These are phyloP conservation scores for Eumerus sabulonum DNA, from an alignment of 2,888 invertebrate species.

Conservation along the genomic window DNA sequence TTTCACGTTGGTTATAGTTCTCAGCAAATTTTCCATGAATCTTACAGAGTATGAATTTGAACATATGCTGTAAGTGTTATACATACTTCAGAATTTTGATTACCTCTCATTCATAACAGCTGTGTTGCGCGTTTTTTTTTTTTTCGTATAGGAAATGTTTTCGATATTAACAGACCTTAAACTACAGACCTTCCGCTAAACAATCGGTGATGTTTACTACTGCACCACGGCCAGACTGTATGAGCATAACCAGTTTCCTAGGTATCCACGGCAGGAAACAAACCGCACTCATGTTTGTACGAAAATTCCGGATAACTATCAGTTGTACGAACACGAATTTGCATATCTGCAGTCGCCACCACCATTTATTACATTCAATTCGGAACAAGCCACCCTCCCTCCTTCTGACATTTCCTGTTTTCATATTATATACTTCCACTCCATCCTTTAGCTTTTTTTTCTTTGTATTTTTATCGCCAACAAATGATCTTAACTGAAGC, in stretches of 20 bases:
- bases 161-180: too few species aligned
- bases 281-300: constrained; percentile 31
- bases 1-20: too few species aligned
- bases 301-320: constrained; percentile 26
- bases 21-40: too few species aligned
- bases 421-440: constrained; percentile 15
- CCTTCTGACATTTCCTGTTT: background rate
- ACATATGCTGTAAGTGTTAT: too few species aligned
- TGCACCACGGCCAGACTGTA: constrained; percentile 57
- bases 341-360: constrained; percentile 15
- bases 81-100: too few species aligned
- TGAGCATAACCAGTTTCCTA: constrained; percentile 13
- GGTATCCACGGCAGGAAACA: constrained; percentile 43
- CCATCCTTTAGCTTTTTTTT: constrained; percentile 73
- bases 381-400: background rate
- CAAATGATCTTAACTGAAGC: constrained; percentile 76
- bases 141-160: too few species aligned
- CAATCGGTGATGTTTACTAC: too few species aligned
- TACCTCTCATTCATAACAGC: too few species aligned
- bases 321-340: constrained; percentile 37
- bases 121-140: too few species aligned
- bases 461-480: constrained; percentile 74
- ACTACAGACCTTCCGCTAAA: constrained; percentile 3
- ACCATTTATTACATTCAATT: background rate
- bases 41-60: too few species aligned